phyloP scores from a whole-genome alignment of 2,888 invertebrate genomes.

The Macaria liturata region DNA sequence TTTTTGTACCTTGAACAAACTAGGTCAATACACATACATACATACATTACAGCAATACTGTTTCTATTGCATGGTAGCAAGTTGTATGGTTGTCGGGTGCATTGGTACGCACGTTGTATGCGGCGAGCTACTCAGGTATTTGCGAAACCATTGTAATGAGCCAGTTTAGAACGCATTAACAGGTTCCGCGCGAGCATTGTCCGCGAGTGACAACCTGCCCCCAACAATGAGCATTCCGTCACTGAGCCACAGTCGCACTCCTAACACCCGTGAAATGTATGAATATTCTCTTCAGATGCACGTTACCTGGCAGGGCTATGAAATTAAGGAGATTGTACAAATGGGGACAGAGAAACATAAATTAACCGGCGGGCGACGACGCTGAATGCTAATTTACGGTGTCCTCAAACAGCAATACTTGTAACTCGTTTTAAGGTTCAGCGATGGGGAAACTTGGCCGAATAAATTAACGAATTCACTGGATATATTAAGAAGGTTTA shows the following conservation, averaged over 20 bases:
- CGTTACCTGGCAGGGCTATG: conserved; percentile 24
- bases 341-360: conserved; percentile 31
- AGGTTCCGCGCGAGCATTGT: conserved; percentile 37
- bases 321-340: conserved; percentile 36
- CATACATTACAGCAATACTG: no score
- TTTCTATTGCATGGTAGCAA: no score
- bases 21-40: neutral
- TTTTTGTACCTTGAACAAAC: no score
- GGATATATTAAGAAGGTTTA: conserved; percentile 21
- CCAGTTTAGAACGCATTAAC: conserved; percentile 32
- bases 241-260: conserved; percentile 38
- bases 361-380: conserved; percentile 34
- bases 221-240: conserved; percentile 45
- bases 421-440: conserved; percentile 28
- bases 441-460: conserved; percentile 22
- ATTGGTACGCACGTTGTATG: no score
- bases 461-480: conserved; percentile 23
- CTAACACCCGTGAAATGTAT: conserved; percentile 48
- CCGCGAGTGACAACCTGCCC: conserved; percentile 31
- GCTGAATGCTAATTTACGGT: conserved; percentile 36
- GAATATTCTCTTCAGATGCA: conserved; percentile 46
- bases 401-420: conserved; percentile 27
- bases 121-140: conserved; percentile 1
- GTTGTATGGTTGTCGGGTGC: no score
- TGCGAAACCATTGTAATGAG: conserved; percentile 30